Conservation (phyloP, 2,797 vertebrate genomes). For the Podarcis siculus region DNA sequence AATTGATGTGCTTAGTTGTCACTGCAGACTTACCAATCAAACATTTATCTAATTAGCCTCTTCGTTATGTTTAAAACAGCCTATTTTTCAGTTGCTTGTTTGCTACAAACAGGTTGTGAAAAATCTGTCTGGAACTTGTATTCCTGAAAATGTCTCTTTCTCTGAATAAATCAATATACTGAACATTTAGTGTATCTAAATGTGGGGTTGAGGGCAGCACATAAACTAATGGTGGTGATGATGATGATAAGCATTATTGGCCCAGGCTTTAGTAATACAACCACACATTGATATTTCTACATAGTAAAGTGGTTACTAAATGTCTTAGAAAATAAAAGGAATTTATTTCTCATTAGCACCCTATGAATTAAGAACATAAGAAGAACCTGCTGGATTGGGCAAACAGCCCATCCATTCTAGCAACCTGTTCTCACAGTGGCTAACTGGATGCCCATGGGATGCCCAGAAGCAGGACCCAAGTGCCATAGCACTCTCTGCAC, state of each 20-base stretch:
- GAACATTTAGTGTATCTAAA: background rate
- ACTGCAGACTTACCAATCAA: conserved; percentile 40
- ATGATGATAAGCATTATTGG: background rate
- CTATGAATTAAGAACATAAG: too few species aligned
- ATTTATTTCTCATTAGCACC: too few species aligned
- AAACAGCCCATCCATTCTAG: too few species aligned
- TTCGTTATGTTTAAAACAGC: conserved; percentile 26
- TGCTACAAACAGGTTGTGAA: conserved; percentile 1
- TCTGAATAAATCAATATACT: background rate
- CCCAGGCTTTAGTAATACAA: conserved; percentile 5
- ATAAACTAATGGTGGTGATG: background rate
- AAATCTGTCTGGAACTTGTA: background rate
- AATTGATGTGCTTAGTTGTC: background rate
- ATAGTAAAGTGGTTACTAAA: too few species aligned
- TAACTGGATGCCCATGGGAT: too few species aligned
- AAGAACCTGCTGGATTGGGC: too few species aligned
- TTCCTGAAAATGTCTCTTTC: conserved; percentile 1
- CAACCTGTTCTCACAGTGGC: too few species aligned
- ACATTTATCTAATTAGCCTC: conserved; percentile 42
- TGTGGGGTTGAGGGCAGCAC: too few species aligned
- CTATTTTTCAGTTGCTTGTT: conserved; percentile 40
- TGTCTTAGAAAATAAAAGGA: too few species aligned
- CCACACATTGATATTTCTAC: background rate
- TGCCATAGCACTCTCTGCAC: too few species aligned
- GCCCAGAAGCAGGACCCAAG: too few species aligned